Conservation (phyloP, 2,888 invertebrate genomes). For the Sclerodermus sp. region DNA sequence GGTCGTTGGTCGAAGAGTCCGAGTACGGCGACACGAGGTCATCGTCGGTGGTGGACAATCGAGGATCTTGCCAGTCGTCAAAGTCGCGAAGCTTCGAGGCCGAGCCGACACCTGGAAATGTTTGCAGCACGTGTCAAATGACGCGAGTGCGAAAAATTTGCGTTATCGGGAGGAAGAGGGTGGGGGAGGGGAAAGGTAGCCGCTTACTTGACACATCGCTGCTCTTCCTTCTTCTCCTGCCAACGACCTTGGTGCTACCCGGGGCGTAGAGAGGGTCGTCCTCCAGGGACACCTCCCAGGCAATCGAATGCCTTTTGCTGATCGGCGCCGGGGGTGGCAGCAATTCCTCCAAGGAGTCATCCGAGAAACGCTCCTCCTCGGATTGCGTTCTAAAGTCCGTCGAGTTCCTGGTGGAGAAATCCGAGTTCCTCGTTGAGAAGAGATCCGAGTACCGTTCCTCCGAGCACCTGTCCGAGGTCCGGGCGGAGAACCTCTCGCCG, state of each 20-base stretch:
- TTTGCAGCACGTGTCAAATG: too few relatives aligned
- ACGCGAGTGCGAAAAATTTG: too few relatives aligned
- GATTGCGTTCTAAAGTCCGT: slow-evolving; percentile 54
- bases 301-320: slow-evolving; percentile 76
- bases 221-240: slow-evolving; percentile 57
- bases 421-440: slow-evolving; percentile 50
- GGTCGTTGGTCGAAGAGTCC: slow-evolving; percentile 61
- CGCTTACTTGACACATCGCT: slow-evolving; percentile 59
- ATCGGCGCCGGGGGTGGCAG: slow-evolving; percentile 67
- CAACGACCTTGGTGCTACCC: slow-evolving; percentile 68
- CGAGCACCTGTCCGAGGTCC: slow-evolving; percentile 46
- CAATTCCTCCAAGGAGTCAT: slow-evolving; percentile 80
- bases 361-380: slow-evolving; percentile 71
- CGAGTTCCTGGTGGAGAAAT: slow-evolving; percentile 53
- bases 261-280: slow-evolving; percentile 73
- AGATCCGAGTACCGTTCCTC: slow-evolving; percentile 50
- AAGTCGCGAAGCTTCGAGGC: slow-evolving; percentile 71
- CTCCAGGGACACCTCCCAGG: slow-evolving; percentile 82
- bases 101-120: slow-evolving; percentile 69
- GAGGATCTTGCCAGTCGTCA: slow-evolving; percentile 77
- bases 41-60: slow-evolving; percentile 68
- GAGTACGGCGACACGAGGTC: slow-evolving; percentile 72
- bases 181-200: too few relatives aligned
- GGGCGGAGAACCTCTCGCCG: slow-evolving; percentile 42
- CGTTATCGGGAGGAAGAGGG: too few relatives aligned